phyloP scores from a whole-genome alignment of 2,888 invertebrate species.

The Rhamnusium bicolor region DNA sequence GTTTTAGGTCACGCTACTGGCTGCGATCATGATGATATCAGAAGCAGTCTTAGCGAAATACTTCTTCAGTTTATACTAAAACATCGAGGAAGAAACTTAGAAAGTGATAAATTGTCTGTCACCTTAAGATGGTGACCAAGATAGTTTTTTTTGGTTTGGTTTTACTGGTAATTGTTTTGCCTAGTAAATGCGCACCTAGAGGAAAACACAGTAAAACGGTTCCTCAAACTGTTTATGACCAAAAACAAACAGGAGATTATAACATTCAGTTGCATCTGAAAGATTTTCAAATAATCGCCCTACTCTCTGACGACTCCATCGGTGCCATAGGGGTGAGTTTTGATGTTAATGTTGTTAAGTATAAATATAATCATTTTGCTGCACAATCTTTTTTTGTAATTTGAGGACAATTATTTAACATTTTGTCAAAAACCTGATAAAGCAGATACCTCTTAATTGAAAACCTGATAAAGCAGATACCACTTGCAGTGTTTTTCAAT shows the following conservation, averaged over 20 bases:
- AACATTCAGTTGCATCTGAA: constrained; percentile 87
- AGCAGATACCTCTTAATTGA: too few species aligned
- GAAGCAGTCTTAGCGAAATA: constrained; percentile 37
- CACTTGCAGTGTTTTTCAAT: too few species aligned
- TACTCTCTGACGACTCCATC: constrained; percentile 75
- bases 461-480: too few species aligned
- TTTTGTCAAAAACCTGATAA: too few species aligned
- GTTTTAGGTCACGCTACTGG: constrained; percentile 42
- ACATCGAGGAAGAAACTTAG: constrained; percentile 36
- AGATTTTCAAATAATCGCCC: constrained; percentile 82
- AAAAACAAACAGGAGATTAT: constrained; percentile 84
- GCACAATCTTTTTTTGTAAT: too few species aligned
- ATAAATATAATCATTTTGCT: too few species aligned
- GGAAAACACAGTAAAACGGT: constrained; percentile 44
- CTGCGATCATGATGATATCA: constrained; percentile 18
- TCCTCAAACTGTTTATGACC: constrained; percentile 74
- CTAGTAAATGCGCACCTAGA: constrained; percentile 45
- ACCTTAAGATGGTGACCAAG: constrained; percentile 37
- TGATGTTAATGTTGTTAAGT: too few species aligned
- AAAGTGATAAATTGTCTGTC: constrained; percentile 15
- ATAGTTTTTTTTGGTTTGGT: constrained; percentile 22
- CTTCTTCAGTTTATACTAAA: constrained; percentile 46
- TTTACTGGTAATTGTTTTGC: constrained; percentile 27
- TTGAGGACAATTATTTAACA: too few species aligned
- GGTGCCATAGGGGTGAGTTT: constrained; percentile 77